Conservation (phyloP, 2,888 invertebrate species). For the Oscheius onirici region DNA sequence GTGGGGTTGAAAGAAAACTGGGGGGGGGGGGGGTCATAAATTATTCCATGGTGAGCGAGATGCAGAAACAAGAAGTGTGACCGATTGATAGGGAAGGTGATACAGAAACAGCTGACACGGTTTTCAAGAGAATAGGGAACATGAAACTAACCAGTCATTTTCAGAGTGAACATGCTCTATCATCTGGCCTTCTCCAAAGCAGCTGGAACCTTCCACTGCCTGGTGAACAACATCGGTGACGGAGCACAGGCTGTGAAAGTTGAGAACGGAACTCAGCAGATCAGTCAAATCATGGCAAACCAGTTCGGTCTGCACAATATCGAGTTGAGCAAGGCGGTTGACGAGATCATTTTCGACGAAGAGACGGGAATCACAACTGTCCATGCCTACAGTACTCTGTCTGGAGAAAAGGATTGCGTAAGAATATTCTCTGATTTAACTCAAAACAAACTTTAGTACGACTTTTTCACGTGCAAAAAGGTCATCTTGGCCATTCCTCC, state of each 20-base stretch:
- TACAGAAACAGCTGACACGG: no score
- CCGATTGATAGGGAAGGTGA: background rate
- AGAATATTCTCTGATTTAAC: background rate
- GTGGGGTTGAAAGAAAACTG: slow-evolving; percentile 5
- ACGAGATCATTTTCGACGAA: slow-evolving; percentile 34
- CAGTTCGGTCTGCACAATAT: slow-evolving; percentile 29
- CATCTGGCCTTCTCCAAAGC: slow-evolving; percentile 45
- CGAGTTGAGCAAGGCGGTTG: slow-evolving; percentile 27
- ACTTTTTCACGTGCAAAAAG: slow-evolving; percentile 29
- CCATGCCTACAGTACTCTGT: slow-evolving; percentile 34
- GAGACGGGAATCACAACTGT: slow-evolving; percentile 27
- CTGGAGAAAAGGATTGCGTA: slow-evolving; percentile 32
- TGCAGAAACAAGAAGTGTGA: slow-evolving; percentile 1
- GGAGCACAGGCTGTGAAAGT: slow-evolving; percentile 47
- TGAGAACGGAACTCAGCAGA: slow-evolving; percentile 43
- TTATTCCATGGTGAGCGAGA: background rate
- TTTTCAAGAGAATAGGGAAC: background rate
- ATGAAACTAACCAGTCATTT: background rate
- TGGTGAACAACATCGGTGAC: slow-evolving; percentile 39
- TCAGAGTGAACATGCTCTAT: slow-evolving; percentile 47
- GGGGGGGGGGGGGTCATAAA: background rate
- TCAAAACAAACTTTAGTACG: slow-evolving; percentile 18
- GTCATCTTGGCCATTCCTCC: slow-evolving; percentile 57
- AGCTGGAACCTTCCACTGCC: slow-evolving; percentile 42
- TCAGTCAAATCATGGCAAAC: slow-evolving; percentile 34